phyloP scores from a whole-genome alignment of 2,113 vertebrate genomes.

The Ancistrus triradiatus region DNA sequence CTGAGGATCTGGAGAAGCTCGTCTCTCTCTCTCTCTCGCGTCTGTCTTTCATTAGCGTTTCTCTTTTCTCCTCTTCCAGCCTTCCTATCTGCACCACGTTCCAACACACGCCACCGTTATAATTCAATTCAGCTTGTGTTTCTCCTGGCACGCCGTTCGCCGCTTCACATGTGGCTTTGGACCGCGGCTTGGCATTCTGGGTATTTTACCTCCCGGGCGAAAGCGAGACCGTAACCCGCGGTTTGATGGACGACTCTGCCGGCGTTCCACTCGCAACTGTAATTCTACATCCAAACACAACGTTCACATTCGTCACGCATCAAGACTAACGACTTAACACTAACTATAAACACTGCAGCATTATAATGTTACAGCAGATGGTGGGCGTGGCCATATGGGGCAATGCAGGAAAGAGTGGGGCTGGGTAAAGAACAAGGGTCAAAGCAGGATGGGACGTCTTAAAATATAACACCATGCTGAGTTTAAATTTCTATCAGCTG shows the following conservation, averaged over 20 bases:
- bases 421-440: too few species aligned
- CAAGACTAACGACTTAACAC: too few species aligned
- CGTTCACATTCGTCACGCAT: too few species aligned
- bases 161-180: constrained; percentile 30
- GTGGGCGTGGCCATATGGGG: too few species aligned
- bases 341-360: too few species aligned
- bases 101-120: constrained; percentile 5
- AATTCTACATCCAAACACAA: constrained; percentile 2
- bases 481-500: too few species aligned
- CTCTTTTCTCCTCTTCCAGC: not conserved
- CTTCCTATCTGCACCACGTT: not conserved
- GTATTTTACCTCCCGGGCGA: not conserved
- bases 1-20: too few species aligned
- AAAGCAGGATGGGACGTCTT: too few species aligned
- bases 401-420: too few species aligned
- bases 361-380: too few species aligned
- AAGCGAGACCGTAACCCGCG: constrained; percentile 4
- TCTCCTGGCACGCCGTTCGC: constrained; percentile 10
- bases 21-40: too few species aligned
- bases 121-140: constrained; percentile 27
- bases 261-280: not conserved
- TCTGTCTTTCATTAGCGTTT: constrained; percentile 2
- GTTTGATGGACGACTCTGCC: constrained; percentile 21
- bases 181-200: constrained; percentile 22
- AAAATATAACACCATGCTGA: too few species aligned